Base-by-base conservation (phyloP, 2,113 vertebrate genomes). In the Microcebus murinus region DNA sequence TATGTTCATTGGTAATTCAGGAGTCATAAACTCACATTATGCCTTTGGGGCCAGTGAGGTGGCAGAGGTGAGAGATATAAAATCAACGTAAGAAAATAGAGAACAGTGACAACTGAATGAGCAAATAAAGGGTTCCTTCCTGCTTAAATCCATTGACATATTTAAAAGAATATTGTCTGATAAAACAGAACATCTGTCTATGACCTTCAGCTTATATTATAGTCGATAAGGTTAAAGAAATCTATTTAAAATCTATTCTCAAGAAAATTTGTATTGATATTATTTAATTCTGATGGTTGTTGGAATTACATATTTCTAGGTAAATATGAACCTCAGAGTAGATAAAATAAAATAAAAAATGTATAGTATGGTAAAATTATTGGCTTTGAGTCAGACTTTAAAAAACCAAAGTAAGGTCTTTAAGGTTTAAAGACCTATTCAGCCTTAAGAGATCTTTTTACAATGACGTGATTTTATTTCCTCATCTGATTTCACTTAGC, bases 401-500 rank as follows among this genome's bases (percentile, higher is more conserved):
- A 77, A 76, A 96, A 89, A 88, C 45, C 25, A 67, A 82, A 94
- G 39, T 57, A 23, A 52, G 34, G 12, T 55, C 13, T 92, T 25
- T 52, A 65, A 71, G 48, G 20, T 77, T 95, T 81, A 93, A 94
- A 52, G 92, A 61, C 42, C 85, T n/a, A n/a, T 20, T 9, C 6
- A 31, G 63, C 63, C 15, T 95, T 92, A 55, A 88, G 39, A 91
- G 88, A 68, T 88, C n/a, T 77, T 91, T 67, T 95, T 42, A n/a
- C 31, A 73, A 50, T n/a, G 50, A 68, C 6, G 36, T 88, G 57
- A 79, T 68, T 84, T 80, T 79, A 70, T 89, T 96, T 80, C 79
- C 67, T 90, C 73, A 70, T 86, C 27, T 96, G 96, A 93, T 89
- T 96, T 94, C 50, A 82, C 55, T 95, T 83, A 96, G 36, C 82